These are phyloP conservation scores for Megamerina dolium DNA, from an alignment of 2,888 invertebrate species.

Conservation along the genomic window DNA sequence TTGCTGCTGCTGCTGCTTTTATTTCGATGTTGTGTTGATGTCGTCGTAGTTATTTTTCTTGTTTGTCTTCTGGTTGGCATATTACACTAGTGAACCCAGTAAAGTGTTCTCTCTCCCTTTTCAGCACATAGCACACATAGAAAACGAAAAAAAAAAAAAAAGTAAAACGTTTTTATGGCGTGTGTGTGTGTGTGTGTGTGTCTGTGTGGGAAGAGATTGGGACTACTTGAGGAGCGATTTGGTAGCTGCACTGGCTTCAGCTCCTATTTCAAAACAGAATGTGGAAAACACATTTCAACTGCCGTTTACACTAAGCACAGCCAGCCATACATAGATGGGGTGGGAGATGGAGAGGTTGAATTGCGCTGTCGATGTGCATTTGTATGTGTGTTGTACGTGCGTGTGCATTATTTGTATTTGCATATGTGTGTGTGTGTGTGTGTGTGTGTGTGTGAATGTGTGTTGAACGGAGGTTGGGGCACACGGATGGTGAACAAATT, in stretches of 20 bases:
- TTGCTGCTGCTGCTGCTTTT: too few relatives aligned
- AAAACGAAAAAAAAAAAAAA: too few relatives aligned
- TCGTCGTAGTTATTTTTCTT: too few relatives aligned
- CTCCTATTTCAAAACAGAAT: constrained; percentile 49
- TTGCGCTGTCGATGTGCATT: constrained; percentile 1
- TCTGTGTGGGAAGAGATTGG: constrained; percentile 50
- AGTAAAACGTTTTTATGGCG: too few relatives aligned
- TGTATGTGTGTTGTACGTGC: background rate
- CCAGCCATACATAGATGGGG: background rate
- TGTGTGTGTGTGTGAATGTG: constrained; percentile 18
- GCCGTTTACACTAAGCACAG: too few relatives aligned
- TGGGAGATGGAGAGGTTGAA: background rate
- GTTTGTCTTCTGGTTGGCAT: too few relatives aligned
- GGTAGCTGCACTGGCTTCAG: constrained; percentile 51
- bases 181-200: too few relatives aligned
- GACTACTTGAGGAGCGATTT: constrained; percentile 51
- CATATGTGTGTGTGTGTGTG: constrained; percentile 17
- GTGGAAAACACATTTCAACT: constrained; percentile 48
- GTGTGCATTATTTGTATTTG: background rate
- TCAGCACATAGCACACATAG: too few relatives aligned
- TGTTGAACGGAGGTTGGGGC: constrained; percentile 27
- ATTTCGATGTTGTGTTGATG: too few relatives aligned
- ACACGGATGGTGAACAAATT: background rate
- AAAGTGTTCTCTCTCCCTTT: too few relatives aligned
- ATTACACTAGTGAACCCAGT: too few relatives aligned